phyloP scores from a whole-genome alignment of 2,888 invertebrate species.

The Drosophila kambysellisi region DNA sequence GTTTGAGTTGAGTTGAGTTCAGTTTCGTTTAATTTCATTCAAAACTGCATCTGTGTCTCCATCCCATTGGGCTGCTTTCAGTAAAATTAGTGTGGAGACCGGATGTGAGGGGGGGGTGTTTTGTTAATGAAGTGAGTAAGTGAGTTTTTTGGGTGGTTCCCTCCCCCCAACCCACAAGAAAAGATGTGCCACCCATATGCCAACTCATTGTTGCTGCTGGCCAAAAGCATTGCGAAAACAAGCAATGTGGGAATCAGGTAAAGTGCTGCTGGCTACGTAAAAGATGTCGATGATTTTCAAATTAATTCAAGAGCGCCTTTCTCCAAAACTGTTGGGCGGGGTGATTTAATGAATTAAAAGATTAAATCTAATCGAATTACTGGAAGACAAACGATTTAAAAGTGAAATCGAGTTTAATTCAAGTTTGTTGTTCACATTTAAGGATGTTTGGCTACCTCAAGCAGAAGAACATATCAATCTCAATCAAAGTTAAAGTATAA shows the following conservation, averaged over 20 bases:
- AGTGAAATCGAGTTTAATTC: neutral
- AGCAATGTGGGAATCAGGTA: neutral
- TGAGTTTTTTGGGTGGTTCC: neutral
- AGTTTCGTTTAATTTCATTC: neutral
- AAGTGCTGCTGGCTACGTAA: neutral
- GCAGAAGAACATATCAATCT: neutral
- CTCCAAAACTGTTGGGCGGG: neutral
- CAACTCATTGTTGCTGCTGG: constrained; percentile 20
- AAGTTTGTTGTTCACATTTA: neutral
- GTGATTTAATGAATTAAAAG: neutral
- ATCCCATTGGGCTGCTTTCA: constrained; percentile 10
- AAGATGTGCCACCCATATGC: constrained; percentile 14
- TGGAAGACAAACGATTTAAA: neutral
- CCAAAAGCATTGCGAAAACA: constrained; percentile 3
- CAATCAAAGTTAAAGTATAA: neutral
- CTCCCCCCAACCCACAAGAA: neutral
- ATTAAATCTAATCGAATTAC: neutral
- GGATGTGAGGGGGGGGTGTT: neutral
- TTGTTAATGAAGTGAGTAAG: constrained; percentile 33
- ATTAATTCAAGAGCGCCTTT: neutral
- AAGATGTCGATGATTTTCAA: constrained; percentile 5
- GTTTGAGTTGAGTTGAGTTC: neutral
- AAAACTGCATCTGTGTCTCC: constrained; percentile 13
- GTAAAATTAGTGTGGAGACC: neutral
- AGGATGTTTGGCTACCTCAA: neutral